These are phyloP conservation scores for Holacanthella duospinosa DNA, from an alignment of 2,888 invertebrate genomes.

Conservation along the genomic window DNA sequence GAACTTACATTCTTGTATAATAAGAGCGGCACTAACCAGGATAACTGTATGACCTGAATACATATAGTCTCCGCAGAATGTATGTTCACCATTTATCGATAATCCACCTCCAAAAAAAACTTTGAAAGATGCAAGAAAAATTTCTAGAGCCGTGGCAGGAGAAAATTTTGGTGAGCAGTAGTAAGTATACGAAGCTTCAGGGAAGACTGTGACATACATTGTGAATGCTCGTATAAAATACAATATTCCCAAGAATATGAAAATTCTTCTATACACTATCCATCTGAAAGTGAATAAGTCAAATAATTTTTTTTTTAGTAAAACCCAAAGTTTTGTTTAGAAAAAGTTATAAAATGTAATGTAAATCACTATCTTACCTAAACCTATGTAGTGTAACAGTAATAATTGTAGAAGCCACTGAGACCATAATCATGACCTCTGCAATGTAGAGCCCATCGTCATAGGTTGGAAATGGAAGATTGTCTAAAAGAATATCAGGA, in stretches of 20 bases:
- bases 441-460: conserved; percentile 68
- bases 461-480: conserved; percentile 55
- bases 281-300: conserved; percentile 46
- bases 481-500: conserved; percentile 70
- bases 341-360: neutral
- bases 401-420: conserved; percentile 62
- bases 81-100: conserved; percentile 81
- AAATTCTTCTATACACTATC: conserved; percentile 69
- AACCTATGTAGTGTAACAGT: conserved; percentile 75
- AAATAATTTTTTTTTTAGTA: neutral
- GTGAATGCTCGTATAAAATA: conserved; percentile 78
- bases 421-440: conserved; percentile 74
- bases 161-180: conserved; percentile 76
- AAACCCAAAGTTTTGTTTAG: too few relatives aligned
- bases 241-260: conserved; percentile 67
- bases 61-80: conserved; percentile 84
- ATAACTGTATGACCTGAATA: conserved; percentile 87
- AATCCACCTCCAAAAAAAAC: conserved; percentile 79
- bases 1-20: conserved; percentile 67
- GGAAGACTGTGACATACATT: conserved; percentile 65
- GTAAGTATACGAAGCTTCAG: conserved; percentile 59
- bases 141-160: conserved; percentile 55
- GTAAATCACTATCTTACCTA: conserved; percentile 48
- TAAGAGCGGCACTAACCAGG: conserved; percentile 66
- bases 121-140: conserved; percentile 67